phyloP scores from a whole-genome alignment of 2,113 vertebrate species.

The Cyprinodon tularosa region DNA sequence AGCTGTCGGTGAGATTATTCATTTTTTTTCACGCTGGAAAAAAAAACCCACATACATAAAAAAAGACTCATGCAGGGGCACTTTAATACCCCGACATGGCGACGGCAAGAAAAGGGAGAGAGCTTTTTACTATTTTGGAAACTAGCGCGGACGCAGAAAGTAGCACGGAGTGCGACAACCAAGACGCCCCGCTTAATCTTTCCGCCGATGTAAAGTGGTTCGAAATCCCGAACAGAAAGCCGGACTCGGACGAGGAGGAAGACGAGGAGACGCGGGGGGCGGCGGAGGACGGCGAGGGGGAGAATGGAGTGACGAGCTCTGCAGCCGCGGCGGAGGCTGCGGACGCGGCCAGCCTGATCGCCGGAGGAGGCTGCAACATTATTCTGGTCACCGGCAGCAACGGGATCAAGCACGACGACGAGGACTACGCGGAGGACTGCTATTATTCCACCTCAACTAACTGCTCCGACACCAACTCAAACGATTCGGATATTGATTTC shows the following conservation, averaged over 20 bases:
- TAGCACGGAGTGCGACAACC: slow-evolving; percentile 75
- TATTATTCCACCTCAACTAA: slow-evolving; percentile 80
- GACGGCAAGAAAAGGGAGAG: slow-evolving; percentile 85
- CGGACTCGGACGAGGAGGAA: slow-evolving; percentile 81
- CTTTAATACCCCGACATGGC: slow-evolving; percentile 86
- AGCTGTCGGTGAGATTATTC: slow-evolving; percentile 67
- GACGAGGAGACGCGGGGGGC: slow-evolving; percentile 73
- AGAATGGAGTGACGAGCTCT: slow-evolving; percentile 66
- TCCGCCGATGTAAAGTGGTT: slow-evolving; percentile 85
- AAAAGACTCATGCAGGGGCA: slow-evolving; percentile 86
- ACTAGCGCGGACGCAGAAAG: slow-evolving; percentile 84
- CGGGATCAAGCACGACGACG: slow-evolving; percentile 82
- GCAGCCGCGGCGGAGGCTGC: slow-evolving; percentile 67
- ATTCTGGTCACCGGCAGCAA: slow-evolving; percentile 83
- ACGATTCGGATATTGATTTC: slow-evolving; percentile 86
- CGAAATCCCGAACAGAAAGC: slow-evolving; percentile 83
- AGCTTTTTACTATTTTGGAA: slow-evolving; percentile 88
- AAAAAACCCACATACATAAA: slow-evolving; percentile 45
- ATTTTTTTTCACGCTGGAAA: slow-evolving; percentile 59
- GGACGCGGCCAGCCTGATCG: slow-evolving; percentile 77
- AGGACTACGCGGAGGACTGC: slow-evolving; percentile 79
- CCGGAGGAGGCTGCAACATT: slow-evolving; percentile 82
- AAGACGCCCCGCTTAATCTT: slow-evolving; percentile 80
- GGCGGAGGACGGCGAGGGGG: slow-evolving; percentile 60
- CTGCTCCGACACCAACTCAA: slow-evolving; percentile 81